These are phyloP conservation scores for Sarcophilus harrisii DNA, from an alignment of 2,797 vertebrate genomes.

Conservation along the genomic window DNA sequence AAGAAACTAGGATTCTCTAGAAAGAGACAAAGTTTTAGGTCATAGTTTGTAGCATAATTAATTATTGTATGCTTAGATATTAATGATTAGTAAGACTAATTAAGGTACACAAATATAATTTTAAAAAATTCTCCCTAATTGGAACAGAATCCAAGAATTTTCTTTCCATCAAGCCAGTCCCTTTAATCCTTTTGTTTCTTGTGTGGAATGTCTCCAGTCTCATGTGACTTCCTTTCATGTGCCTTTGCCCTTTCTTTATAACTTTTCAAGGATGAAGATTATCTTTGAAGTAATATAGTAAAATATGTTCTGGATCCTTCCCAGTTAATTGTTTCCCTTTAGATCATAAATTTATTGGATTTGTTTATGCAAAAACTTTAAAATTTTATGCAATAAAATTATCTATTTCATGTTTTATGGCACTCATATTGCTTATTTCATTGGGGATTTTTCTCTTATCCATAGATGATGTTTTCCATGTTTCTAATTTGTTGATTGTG, in stretches of 20 bases:
- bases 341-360: background rate
- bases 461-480: background rate
- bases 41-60: slow-evolving; percentile 58
- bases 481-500: background rate
- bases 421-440: background rate
- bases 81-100: slow-evolving; percentile 32
- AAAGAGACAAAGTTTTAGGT: slow-evolving; percentile 37
- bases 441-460: background rate
- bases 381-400: background rate
- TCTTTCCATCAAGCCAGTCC: background rate
- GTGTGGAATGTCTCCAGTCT: background rate
- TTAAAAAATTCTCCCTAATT: slow-evolving; percentile 1
- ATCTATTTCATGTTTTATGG: background rate
- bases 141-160: background rate
- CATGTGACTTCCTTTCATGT: background rate
- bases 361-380: background rate
- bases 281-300: background rate
- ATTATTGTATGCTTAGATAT: slow-evolving; percentile 2
- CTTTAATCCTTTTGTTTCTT: background rate
- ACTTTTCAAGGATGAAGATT: background rate
- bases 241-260: background rate
- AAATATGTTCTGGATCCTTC: background rate
- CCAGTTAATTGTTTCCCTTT: background rate
- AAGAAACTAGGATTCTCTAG: slow-evolving; percentile 42
- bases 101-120: slow-evolving; percentile 31